Percentiles rank a stretch among this genome's conserved stretches.
These are phyloP conservation scores for Drosophila atroscutellata DNA, from an alignment of 2,888 invertebrate genomes.

Conservation along the genomic window DNA sequence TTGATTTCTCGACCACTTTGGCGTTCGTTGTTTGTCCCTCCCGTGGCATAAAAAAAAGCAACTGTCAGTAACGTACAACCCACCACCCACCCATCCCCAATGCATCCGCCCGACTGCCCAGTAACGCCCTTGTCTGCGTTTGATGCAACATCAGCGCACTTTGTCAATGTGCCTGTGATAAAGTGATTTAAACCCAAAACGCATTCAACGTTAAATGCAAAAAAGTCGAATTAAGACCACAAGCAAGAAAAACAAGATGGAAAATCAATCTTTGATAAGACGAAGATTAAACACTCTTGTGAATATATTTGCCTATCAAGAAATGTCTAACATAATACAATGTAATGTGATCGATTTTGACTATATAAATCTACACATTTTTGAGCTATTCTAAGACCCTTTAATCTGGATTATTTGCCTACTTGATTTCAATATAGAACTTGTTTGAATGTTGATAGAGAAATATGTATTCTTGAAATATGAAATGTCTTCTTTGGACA, in stretches of 20 bases:
- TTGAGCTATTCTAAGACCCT: neutral
- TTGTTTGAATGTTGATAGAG: neutral
- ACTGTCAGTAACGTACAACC: neutral
- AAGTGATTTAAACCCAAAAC: conserved; percentile 78
- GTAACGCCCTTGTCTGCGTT: conserved; percentile 59
- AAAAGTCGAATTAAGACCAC: conserved; percentile 43
- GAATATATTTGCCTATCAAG: no score
- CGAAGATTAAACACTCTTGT: conserved; percentile 16
- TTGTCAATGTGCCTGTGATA: conserved; percentile 76
- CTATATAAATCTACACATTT: neutral
- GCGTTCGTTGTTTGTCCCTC: conserved; percentile 46
- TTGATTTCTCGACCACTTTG: conserved; percentile 66
- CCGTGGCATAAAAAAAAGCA: conserved; percentile 17
- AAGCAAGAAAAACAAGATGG: conserved; percentile 9
- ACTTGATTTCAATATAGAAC: neutral
- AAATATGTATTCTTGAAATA: neutral
- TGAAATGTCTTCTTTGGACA: neutral
- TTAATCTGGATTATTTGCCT: neutral
- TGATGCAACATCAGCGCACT: conserved; percentile 72
- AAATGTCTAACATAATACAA: neutral
- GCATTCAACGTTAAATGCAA: conserved; percentile 74
- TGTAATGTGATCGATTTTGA: neutral
- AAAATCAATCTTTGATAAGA: neutral
- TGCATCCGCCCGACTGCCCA: conserved; percentile 10
- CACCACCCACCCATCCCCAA: neutral